These are phyloP conservation scores for Schizaphis graminum DNA, from an alignment of 2,888 invertebrate species.

Conservation along the genomic window DNA sequence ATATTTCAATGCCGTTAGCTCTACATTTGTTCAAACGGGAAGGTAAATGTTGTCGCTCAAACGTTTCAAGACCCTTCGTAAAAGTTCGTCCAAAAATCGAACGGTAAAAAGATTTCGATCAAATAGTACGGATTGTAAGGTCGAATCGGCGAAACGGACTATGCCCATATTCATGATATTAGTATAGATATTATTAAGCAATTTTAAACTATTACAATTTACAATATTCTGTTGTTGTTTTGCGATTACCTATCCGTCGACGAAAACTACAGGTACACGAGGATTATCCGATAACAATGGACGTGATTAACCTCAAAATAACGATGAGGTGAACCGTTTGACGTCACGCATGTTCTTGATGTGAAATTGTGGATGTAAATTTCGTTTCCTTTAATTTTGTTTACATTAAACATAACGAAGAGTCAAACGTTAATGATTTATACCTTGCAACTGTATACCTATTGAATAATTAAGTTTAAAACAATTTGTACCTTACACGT, in stretches of 20 bases:
- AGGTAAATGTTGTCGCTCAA: background rate
- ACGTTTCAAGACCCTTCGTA: background rate
- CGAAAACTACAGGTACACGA: background rate
- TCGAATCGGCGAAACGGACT: background rate
- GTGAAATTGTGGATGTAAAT: background rate
- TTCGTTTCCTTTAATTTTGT: background rate
- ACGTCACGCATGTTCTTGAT: background rate
- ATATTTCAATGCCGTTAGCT: background rate
- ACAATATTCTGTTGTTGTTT: background rate
- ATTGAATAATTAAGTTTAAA: background rate
- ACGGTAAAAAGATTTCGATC: background rate
- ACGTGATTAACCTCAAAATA: slow-evolving; percentile 5
- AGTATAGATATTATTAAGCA: background rate
- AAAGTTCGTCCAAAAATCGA: background rate
- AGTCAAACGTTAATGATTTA: background rate
- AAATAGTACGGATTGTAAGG: background rate
- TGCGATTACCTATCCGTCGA: background rate
- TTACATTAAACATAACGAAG: background rate
- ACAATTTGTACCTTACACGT: too few species aligned
- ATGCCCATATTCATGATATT: background rate
- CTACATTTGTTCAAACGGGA: background rate
- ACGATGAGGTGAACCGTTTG: background rate
- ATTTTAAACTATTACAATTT: background rate
- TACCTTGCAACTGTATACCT: background rate
- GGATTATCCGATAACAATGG: slow-evolving; percentile 2